Evolutionary conservation across 2,797 vertebrate genomes (phyloP), one percentile per base, ranked within the genome.

Genomic region (Darevskia nairensis): DNA sequence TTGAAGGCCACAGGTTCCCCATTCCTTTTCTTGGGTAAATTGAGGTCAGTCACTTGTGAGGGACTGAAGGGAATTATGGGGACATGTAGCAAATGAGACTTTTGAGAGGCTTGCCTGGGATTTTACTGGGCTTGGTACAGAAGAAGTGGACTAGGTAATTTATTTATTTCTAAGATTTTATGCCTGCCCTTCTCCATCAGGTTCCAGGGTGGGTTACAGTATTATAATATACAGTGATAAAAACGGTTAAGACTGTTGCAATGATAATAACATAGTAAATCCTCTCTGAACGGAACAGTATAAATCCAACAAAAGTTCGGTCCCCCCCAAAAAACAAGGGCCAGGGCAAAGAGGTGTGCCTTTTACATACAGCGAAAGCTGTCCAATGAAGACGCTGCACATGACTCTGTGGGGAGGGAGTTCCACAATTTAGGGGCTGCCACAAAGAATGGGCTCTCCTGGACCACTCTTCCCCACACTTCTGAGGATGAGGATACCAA

Each of bases 31-130:
- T 80, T 23, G 15, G 29, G 44, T 59, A 88, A 64, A 66, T 5
- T 64, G n/a, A 74, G 41, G 50, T 32, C 50, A 44, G 23, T 61
- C 25, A 13, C 32, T 25, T 23, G 17, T n/a, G 61, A 55, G n/a
- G 44, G 10, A 81, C 21, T 44, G 80, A 66, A 89, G 71, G 27
- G 41, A 89, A 76, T 66, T 80, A 50, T 25, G 77, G n/a, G 32
- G 76, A 79, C 5, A 35, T 4, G 50, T 25, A 68, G 17, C 59
- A 68, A 21, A 87, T n/a, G 44, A 66, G 41, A 85, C 15, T 74
- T 50, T 23, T 50, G 32, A 29, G 4, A 85, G n/a, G 46, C 27
- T 27, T 81, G 50, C 41, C 44, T 23, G 35, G 23, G 32, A 81
- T 39, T 23, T 69, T 8, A 50, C 9, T 35, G 39, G 41, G 3